Evolutionary conservation across 2,797 vertebrate species (phyloP).

Genomic region (Trematomus bernacchii): DNA sequence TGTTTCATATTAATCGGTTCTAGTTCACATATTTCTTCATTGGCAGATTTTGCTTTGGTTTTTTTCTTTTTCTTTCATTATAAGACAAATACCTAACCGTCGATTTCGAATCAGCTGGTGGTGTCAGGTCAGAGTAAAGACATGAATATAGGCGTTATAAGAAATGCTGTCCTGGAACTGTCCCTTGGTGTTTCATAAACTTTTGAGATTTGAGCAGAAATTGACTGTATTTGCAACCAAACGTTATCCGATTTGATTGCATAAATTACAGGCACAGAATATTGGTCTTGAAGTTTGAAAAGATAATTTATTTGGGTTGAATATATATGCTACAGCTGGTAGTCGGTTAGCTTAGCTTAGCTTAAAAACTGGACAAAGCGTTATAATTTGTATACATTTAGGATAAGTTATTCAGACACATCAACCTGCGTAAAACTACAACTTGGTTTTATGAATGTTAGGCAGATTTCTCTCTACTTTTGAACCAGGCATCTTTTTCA

Average conservation of each 20-base stretch:
- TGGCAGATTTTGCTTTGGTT: constrained; percentile 17
- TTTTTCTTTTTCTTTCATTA: constrained; percentile 2
- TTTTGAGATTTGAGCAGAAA: neutral
- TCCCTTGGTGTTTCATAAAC: neutral
- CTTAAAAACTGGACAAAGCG: neutral
- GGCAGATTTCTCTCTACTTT: neutral
- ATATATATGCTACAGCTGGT: neutral
- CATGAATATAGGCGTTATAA: neutral
- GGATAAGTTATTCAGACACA: neutral
- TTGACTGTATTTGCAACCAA: neutral
- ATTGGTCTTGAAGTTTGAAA: neutral
- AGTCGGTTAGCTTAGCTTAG: constrained; percentile 6
- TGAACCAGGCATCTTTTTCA: neutral
- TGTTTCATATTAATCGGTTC: constrained; percentile 48
- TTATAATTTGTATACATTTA: no score
- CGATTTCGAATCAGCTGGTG: neutral
- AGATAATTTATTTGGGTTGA: neutral
- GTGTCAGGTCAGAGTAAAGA: neutral
- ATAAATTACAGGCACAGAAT: neutral
- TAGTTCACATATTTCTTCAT: constrained; percentile 17
- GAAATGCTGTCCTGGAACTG: neutral
- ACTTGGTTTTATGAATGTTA: neutral
- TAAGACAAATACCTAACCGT: neutral
- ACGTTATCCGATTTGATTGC: neutral
- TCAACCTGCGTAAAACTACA: neutral